phyloP scores from a whole-genome alignment of 1,140 invertebrate genomes.

The Magallana angulata region DNA sequence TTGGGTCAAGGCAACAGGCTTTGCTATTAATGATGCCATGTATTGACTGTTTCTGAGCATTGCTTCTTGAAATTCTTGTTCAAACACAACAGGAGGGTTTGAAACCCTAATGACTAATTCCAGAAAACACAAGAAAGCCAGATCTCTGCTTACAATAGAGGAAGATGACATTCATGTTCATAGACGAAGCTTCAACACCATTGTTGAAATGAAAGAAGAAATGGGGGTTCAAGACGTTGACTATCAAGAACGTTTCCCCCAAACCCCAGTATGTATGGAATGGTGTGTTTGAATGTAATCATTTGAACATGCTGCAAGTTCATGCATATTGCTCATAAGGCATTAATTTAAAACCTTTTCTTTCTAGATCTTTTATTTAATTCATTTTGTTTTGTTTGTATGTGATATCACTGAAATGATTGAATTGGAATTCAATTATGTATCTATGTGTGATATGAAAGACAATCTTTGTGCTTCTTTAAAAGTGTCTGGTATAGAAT shows the following conservation, averaged over 20 bases:
- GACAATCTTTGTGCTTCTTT: no score
- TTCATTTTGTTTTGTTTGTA: no score
- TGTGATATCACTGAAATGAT: no score
- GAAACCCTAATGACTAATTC: not conserved
- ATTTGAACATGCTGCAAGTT: slow-evolving; percentile 25
- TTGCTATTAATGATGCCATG: not conserved
- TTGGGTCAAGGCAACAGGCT: not conserved
- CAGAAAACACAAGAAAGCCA: slow-evolving; percentile 26
- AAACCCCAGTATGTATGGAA: slow-evolving; percentile 18
- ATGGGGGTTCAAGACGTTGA: slow-evolving; percentile 9
- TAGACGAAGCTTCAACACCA: slow-evolving; percentile 32
- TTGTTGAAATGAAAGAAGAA: slow-evolving; percentile 22
- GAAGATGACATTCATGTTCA: slow-evolving; percentile 6
- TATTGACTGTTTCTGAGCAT: not conserved
- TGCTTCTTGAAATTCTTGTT: no score
- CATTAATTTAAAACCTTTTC: no score
- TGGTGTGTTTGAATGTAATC: slow-evolving; percentile 26
- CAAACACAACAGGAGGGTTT: no score
- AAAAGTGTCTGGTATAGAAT: no score
- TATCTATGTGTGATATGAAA: no score
- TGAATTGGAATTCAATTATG: no score
- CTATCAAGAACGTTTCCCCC: not conserved
- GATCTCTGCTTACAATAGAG: not conserved
- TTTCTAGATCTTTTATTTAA: no score
- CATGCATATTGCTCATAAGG: not conserved